Evolutionary conservation across 1,140 invertebrate species (phyloP), one percentile per base, ranked within the genome.

Genomic region (Ditylenchus dipsaci): DNA sequence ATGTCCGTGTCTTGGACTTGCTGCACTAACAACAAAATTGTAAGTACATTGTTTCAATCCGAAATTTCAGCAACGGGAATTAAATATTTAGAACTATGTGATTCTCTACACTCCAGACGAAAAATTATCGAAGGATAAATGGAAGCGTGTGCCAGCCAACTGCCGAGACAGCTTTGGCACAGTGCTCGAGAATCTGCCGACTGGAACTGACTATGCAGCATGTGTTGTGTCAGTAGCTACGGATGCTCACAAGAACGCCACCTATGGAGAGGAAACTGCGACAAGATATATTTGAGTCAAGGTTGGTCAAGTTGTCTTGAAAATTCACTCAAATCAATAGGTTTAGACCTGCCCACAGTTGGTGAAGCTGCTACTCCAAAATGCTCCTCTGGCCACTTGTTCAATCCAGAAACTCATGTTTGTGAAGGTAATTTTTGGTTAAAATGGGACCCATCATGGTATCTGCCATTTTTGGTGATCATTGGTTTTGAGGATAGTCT

Each of bases 1-100:
- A 60, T 79, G 21, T 63, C 67, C 17, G 78, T 79, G 26, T 73
- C 73, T 7, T 79, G 78, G 78, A 80, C 74, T 13, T 80, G 78
- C 56, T 79, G 78, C 56, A 78, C 77, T 9, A 78, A 78, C 57
- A 75, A 71, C 64, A 76, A 78, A 71, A 71, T 69, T 19, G 49
- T 53, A 53, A 53, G n/a, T 11, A 38, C 11, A 11, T 38, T 5
- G 11, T 38, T 33, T 70, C 71, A 30, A 19, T 8, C 21, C 62
- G n/a, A 21, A 64, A 17, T 33, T 57, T 43, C 33, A 5, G 33
- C 11, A 38, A 38, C 33, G 3, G 33, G 3, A 38, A 38, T 38
- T 11, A 5, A 5, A 38, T 38, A 7, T 53, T 21, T 15, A 53
- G 73, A 73, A 79, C 59, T 80, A 80, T 65, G 71, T 73, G 3